These are phyloP conservation scores for Perognathus longimembris DNA, from an alignment of 2,113 vertebrate species.

Conservation along the genomic window DNA sequence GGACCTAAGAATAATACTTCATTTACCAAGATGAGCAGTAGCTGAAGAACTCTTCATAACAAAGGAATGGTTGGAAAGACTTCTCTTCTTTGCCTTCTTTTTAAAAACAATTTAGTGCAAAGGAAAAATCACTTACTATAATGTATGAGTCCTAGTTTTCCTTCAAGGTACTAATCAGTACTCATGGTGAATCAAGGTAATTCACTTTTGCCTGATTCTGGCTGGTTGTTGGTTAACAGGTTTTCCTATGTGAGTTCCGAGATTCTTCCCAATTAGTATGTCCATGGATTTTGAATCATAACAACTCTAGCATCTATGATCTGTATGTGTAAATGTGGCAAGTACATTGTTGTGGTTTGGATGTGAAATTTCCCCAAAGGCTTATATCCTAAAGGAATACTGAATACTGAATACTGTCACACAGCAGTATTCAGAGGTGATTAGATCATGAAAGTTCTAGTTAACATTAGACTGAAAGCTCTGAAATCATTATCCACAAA, in stretches of 20 bases:
- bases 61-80: background rate
- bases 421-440: background rate
- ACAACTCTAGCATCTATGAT: background rate
- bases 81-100: background rate
- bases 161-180: background rate
- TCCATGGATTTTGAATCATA: background rate
- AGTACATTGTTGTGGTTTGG: background rate
- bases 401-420: no score
- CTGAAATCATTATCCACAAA: background rate
- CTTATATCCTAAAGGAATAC: no score
- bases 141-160: background rate
- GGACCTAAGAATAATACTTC: background rate
- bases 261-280: background rate
- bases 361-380: background rate
- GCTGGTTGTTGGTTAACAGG: background rate
- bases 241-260: background rate
- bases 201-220: background rate
- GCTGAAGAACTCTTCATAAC: background rate
- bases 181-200: background rate
- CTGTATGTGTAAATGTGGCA: constrained; percentile 32
- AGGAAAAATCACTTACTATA: background rate
- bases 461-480: background rate
- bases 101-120: background rate
- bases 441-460: background rate
- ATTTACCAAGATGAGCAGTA: background rate